Base-by-base conservation (phyloP, 2,888 invertebrate species). In the Acleris sparsana region DNA sequence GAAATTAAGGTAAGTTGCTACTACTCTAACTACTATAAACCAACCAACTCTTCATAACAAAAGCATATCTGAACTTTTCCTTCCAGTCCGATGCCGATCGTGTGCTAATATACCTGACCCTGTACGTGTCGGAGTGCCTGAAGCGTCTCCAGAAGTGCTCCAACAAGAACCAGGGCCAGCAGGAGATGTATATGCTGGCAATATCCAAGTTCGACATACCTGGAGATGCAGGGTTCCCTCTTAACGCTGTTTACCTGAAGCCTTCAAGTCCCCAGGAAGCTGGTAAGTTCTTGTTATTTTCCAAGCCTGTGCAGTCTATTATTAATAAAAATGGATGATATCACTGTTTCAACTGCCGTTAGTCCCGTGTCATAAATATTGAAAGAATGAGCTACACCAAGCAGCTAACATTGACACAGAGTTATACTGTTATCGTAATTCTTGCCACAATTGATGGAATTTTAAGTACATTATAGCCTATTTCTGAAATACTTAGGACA, bases 121-220 rank as follows among this genome's bases (percentile, higher is more conserved):
- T 99, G 46, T 99, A 99, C 85, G 97, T 99, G 75, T 99, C 98
- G 0, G 99, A 99, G 87, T 99, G 99, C 80, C 92, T 99, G 70
- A 99, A 99, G 85, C 96, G 96, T 76, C 92, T 99, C 33, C 98
- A 99, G 81, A 97, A 97, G 86, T 98, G 99, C 85, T 95, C 96
- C 7, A 97, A 95, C 75, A 98, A 97, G 85, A 95, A 94, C 76
- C 97, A 98, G 86, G 99, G 97, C 0, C 94, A 95, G 74, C 98
- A 98, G 82, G 99, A 99, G 85, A 97, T 99, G 97, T 98, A 98
- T 82, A 96, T 98, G 70, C 92, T 99, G 76, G 99, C 99, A 1
- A 97, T 99, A 77, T 96, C 97, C 0, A 97, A 97, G 80, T 98
- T 99, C 87, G 98, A 99, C 83, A 97, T 99, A 77, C 99, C 99